Percentiles rank a stretch among this genome's conserved stretches.
These are phyloP conservation scores for Erebia ligea DNA, from an alignment of 2,888 invertebrate genomes.

Conservation along the genomic window DNA sequence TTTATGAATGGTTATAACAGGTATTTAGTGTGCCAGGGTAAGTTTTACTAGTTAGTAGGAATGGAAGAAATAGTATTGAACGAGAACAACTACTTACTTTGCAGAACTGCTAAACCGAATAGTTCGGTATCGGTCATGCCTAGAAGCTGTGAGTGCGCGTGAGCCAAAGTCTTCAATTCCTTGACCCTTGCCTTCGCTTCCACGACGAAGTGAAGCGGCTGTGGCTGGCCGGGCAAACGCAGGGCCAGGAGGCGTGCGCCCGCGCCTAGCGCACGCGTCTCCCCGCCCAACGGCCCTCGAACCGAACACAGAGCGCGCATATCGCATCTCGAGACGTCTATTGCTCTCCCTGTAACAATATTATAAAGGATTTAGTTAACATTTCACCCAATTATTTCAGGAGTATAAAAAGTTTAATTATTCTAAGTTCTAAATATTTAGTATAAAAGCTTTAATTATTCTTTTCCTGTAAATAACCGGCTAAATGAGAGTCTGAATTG, in stretches of 20 bases:
- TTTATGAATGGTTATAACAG: too few species aligned
- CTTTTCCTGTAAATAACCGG: too few species aligned
- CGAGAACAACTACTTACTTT: slow-evolving; percentile 83
- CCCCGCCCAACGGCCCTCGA: slow-evolving; percentile 92
- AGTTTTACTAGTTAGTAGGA: not conserved
- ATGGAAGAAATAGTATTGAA: not conserved
- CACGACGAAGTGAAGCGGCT: slow-evolving; percentile 80
- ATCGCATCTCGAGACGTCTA: slow-evolving; percentile 84
- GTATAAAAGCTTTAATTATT: too few species aligned
- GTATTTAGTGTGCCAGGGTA: too few species aligned
- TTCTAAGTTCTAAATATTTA: too few species aligned
- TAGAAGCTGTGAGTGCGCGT: slow-evolving; percentile 90
- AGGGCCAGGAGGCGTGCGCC: slow-evolving; percentile 86
- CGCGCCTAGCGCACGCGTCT: slow-evolving; percentile 85
- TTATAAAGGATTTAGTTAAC: too few species aligned
- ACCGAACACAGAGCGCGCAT: slow-evolving; percentile 91
- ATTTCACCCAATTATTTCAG: too few species aligned
- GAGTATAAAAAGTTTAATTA: too few species aligned
- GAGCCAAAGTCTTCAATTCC: slow-evolving; percentile 92
- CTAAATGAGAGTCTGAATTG: too few species aligned
- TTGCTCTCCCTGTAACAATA: slow-evolving; percentile 71
- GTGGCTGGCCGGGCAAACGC: slow-evolving; percentile 83
- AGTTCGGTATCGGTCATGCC: slow-evolving; percentile 93
- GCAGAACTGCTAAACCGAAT: slow-evolving; percentile 92
- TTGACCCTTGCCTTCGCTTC: slow-evolving; percentile 93